Percentiles rank a stretch among this genome's conserved stretches.
These are phyloP conservation scores for Matsumurasca onukii DNA, from an alignment of 1,140 invertebrate genomes.

Conservation along the genomic window DNA sequence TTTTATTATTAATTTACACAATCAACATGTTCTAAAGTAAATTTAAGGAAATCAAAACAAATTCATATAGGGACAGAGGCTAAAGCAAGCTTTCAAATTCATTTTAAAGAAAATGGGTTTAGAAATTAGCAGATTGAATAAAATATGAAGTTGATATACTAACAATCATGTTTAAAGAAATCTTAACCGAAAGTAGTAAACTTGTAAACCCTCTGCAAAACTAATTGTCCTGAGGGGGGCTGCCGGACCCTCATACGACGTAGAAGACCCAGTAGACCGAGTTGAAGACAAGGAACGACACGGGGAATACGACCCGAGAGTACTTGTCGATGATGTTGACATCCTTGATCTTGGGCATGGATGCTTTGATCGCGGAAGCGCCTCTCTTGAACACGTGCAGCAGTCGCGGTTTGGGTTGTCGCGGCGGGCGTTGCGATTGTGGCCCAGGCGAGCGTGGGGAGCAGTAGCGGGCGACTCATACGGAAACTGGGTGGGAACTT, in stretches of 20 bases:
- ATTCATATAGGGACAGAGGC: too few relatives aligned
- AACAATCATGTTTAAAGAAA: too few relatives aligned
- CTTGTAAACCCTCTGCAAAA: too few relatives aligned
- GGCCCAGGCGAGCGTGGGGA: constrained; percentile 38
- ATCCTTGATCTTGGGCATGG: constrained; percentile 92
- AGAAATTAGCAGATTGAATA: too few relatives aligned
- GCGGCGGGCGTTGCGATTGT: constrained; percentile 28
- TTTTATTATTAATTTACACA: too few relatives aligned
- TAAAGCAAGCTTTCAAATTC: too few relatives aligned
- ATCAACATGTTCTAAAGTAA: too few relatives aligned
- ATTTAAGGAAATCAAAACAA: too few relatives aligned
- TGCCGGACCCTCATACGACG: constrained; percentile 48
- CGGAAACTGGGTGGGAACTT: constrained; percentile 80
- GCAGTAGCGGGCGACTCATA: constrained; percentile 58
- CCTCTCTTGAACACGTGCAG: constrained; percentile 75
- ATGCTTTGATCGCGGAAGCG: constrained; percentile 74
- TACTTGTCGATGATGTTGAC: constrained; percentile 98
- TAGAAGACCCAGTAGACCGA: constrained; percentile 95
- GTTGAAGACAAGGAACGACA: constrained; percentile 93
- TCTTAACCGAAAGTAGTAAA: too few relatives aligned
- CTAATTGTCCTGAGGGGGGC: too few relatives aligned
- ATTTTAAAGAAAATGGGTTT: too few relatives aligned
- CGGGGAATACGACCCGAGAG: constrained; percentile 90
- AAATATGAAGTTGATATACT: too few relatives aligned
- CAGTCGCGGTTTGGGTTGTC: constrained; percentile 64